phyloP scores from a whole-genome alignment of 2,113 vertebrate genomes.

The Ibidorhyncha struthersii region DNA sequence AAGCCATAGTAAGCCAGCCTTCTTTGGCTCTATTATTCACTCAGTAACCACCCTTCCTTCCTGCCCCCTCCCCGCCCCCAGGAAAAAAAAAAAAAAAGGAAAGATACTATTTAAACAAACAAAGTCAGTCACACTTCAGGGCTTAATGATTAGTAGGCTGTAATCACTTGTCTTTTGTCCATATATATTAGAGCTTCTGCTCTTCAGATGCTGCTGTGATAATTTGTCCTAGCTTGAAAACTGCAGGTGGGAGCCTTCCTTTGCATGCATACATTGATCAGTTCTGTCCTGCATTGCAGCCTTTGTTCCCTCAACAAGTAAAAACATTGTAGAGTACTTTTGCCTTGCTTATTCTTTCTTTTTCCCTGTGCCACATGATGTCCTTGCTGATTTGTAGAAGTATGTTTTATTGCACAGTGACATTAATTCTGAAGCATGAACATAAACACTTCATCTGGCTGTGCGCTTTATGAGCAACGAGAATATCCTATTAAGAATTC shows the following conservation, averaged over 20 bases:
- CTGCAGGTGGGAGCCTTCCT: not conserved
- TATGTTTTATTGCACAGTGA: slow-evolving; percentile 33
- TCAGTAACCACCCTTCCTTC: not conserved
- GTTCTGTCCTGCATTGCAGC: not conserved
- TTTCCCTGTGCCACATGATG: not conserved
- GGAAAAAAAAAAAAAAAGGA: not conserved
- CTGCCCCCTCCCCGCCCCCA: too few species aligned
- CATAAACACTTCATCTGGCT: slow-evolving; percentile 43
- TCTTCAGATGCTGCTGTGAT: not conserved
- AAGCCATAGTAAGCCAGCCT: not conserved
- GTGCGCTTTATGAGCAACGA: not conserved
- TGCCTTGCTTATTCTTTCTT: not conserved
- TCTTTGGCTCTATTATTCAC: not conserved
- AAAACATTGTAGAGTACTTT: not conserved
- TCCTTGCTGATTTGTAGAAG: slow-evolving; percentile 26
- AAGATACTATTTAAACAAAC: not conserved
- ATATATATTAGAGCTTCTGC: not conserved
- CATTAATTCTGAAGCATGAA: slow-evolving; percentile 41
- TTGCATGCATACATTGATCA: not conserved
- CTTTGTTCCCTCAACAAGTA: not conserved
- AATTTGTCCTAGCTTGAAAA: slow-evolving; percentile 5
- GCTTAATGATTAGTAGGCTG: not conserved
- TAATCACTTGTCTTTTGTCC: not conserved
- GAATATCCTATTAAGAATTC: slow-evolving; percentile 52
- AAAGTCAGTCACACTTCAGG: not conserved